phyloP scores from a whole-genome alignment of 2,888 invertebrate genomes.

The Erannis defoliaria region DNA sequence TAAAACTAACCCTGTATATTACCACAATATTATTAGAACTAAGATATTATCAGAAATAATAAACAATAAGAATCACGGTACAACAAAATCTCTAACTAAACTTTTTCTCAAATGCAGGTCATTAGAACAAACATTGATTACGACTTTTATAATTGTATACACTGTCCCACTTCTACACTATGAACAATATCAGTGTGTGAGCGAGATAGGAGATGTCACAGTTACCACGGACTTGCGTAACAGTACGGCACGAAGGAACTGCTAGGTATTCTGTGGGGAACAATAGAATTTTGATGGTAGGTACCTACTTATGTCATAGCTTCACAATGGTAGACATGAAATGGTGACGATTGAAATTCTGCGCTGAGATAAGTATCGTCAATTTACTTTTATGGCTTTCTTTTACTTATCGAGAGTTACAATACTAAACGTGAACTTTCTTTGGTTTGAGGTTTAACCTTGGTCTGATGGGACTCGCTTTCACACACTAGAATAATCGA shows the following conservation, averaged over 20 bases:
- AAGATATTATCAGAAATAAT: too few species aligned
- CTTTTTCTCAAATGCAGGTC: conserved; percentile 23
- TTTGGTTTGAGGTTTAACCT: too few species aligned
- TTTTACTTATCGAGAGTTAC: too few species aligned
- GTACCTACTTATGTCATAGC: conserved; percentile 16
- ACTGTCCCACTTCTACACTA: conserved; percentile 25
- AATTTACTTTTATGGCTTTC: too few species aligned
- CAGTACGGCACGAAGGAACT: conserved; percentile 46
- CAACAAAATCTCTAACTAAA: conserved; percentile 1
- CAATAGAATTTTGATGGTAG: conserved; percentile 32
- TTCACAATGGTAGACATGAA: conserved; percentile 19
- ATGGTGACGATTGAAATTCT: conserved; percentile 3
- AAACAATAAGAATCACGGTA: neutral
- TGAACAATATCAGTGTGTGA: conserved; percentile 33
- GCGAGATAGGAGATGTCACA: conserved; percentile 50
- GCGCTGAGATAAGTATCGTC: neutral
- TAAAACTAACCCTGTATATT: too few species aligned
- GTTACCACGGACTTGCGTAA: conserved; percentile 65
- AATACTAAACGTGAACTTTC: too few species aligned
- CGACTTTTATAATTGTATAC: conserved; percentile 21
- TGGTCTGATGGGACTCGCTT: too few species aligned
- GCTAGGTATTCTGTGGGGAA: conserved; percentile 32
- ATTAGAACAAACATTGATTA: conserved; percentile 38
- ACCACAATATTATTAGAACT: too few species aligned
- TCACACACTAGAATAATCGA: neutral